Evolutionary conservation across 2,113 vertebrate genomes (phyloP), one percentile per base, ranked within the genome.

Genomic region (Turdus rufiventris): DNA sequence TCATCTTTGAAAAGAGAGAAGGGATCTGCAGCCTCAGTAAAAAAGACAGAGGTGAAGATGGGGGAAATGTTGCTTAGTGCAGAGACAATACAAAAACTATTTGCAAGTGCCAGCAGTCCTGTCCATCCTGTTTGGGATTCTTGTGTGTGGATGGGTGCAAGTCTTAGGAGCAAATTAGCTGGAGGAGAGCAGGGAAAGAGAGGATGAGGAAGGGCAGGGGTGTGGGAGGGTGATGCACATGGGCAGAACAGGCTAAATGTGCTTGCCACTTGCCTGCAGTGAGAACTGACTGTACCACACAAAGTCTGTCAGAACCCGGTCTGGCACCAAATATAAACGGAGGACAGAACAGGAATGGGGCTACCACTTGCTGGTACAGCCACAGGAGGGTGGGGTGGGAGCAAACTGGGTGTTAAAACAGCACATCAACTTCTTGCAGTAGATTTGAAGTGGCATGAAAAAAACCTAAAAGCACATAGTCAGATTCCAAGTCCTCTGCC

Each of bases 161-260:
- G 29, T 5, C 19, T 45, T 29, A n/a, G 36, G 12, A 76, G 5
- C 11, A 70, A 48, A 42, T 66, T 10, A 66, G 12, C 19, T 63
- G 45, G n/a, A 72, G 16, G 10, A 43, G 40, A 68, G 2, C 6
- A 40, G 17, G 12, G 10, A 47, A 60, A 25, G 38, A 28, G 25
- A 26, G 6, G 7, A 18, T 9, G 10, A 45, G 12, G 54, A 17
- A 86, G 23, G 8, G 12, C 20, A 70, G 58, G 50, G 26, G 9
- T 1, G 0, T 12, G 13, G 18, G 10, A 80, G 6, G 8, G 12
- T 61, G 31, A 43, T 16, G 40, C 8, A 47, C 25, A 6, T 1
- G 3, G 76, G 21, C 24, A 84, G 50, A 76, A 77, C 10, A 65
- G 18, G 29, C 13, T 77, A 45, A 91, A 74, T 10, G 38, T 12